A percentile compares a stretch with the other conserved stretches of the same genome.
Evolutionary conservation across 2,113 vertebrate genomes (phyloP).

Genomic region (Cavia aperea): DNA sequence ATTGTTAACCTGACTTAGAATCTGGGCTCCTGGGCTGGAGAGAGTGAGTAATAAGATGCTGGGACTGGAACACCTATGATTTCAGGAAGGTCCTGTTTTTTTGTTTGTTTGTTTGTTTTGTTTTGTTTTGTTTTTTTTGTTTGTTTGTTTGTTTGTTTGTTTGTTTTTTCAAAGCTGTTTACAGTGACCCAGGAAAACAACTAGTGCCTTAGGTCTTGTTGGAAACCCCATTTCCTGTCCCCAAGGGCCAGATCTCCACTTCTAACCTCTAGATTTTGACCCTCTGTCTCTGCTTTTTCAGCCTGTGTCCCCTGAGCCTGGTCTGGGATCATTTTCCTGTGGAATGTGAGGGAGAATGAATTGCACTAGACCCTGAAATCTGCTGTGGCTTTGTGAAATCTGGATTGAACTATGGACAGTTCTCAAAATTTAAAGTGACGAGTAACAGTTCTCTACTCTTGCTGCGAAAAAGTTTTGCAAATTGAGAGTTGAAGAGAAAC

Average conservation of each 20-base stretch:
- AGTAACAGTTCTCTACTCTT: neutral
- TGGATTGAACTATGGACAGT: neutral
- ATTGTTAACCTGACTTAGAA: too few species aligned
- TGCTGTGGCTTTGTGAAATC: neutral
- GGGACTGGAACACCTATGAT: rapidly evolving
- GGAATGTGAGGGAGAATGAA: neutral
- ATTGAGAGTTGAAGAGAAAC: neutral
- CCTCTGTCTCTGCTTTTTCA: neutral
- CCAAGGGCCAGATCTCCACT: rapidly evolving
- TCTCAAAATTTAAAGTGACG: neutral
- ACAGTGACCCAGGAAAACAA: neutral
- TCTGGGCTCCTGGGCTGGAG: neutral
- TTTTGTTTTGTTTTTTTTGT: too few species aligned
- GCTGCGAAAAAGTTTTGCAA: neutral
- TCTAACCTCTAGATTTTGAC: too few species aligned
- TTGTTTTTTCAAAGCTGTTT: too few species aligned
- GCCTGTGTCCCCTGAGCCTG: neutral
- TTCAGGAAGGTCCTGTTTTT: neutral
- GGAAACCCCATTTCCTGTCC: neutral
- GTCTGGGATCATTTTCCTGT: too few species aligned
- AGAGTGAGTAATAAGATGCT: rapidly evolving
- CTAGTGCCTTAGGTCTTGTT: rapidly evolving
- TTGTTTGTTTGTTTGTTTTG: too few species aligned
- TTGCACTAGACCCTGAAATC: rapidly evolving
- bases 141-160: too few species aligned